Percentiles rank a stretch among this genome's conserved stretches.
Conservation (phyloP, 2,113 vertebrate species). For the Atractosteus spatula region DNA sequence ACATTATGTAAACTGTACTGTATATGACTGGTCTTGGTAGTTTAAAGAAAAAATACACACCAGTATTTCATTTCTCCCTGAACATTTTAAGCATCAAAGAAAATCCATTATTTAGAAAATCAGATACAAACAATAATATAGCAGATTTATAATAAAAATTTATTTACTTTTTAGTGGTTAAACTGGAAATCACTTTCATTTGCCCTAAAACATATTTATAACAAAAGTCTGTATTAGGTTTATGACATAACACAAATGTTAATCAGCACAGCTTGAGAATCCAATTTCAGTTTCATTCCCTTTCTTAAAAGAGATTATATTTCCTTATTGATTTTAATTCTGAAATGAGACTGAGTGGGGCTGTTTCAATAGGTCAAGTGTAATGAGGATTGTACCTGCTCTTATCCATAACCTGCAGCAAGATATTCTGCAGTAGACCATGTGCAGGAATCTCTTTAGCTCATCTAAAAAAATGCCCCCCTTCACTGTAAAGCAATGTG, state of each 20-base stretch:
- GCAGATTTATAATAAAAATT: neutral
- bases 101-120: too few species aligned
- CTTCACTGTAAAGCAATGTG: neutral
- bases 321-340: constrained; percentile 28
- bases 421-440: neutral
- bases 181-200: constrained; percentile 5
- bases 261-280: constrained; percentile 8
- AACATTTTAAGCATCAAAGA: too few species aligned
- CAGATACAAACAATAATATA: too few species aligned
- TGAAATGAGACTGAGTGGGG: constrained; percentile 6
- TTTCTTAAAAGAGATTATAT: constrained; percentile 6
- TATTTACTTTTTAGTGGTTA: neutral
- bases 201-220: constrained; percentile 3
- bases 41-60: too few species aligned
- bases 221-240: neutral
- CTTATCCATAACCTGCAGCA: neutral
- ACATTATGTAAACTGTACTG: too few species aligned
- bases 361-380: constrained; percentile 20
- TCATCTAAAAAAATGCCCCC: neutral
- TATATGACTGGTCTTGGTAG: too few species aligned
- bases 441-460: neutral
- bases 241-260: neutral
- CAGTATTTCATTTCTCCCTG: too few species aligned
- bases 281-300: constrained; percentile 18
- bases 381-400: constrained; percentile 5